phyloP scores from a whole-genome alignment of 23 tunicate genomes.

The Styela plicata region DNA sequence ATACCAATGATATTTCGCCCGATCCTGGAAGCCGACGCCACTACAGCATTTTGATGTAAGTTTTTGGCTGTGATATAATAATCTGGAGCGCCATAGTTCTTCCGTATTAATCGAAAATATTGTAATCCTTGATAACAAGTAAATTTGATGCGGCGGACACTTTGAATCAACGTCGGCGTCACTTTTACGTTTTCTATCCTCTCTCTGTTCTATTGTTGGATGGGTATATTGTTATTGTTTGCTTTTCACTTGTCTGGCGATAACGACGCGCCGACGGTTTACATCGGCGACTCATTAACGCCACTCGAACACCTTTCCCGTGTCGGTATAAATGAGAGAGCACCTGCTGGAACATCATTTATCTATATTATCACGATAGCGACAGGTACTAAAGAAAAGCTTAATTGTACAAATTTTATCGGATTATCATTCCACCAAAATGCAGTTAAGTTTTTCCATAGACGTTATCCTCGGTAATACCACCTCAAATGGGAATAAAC shows the following conservation, averaged over 20 bases:
- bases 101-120: constrained; percentile 15
- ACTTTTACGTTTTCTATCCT: background rate
- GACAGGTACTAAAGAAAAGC: too few relatives aligned
- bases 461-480: constrained; percentile 55
- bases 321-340: constrained; percentile 12
- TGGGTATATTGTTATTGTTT: constrained; percentile 28
- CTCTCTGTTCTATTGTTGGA: constrained; percentile 19
- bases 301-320: constrained; percentile 8
- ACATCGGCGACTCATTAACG: constrained; percentile 22
- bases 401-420: too few relatives aligned
- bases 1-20: background rate
- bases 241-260: constrained; percentile 27
- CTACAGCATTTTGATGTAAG: background rate
- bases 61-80: background rate
- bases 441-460: constrained; percentile 72
- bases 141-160: constrained; percentile 22
- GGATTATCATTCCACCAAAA: background rate
- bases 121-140: constrained; percentile 12
- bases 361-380: background rate
- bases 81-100: constrained; percentile 22
- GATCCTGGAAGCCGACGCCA: background rate
- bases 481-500: background rate
- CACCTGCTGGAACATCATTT: background rate
- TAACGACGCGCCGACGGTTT: constrained; percentile 17
- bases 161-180: constrained; percentile 23